Percentiles rank a stretch among this genome's conserved stretches.
Evolutionary conservation across 2,113 vertebrate genomes (phyloP).

Genomic region (Rhinoderma darwinii): DNA sequence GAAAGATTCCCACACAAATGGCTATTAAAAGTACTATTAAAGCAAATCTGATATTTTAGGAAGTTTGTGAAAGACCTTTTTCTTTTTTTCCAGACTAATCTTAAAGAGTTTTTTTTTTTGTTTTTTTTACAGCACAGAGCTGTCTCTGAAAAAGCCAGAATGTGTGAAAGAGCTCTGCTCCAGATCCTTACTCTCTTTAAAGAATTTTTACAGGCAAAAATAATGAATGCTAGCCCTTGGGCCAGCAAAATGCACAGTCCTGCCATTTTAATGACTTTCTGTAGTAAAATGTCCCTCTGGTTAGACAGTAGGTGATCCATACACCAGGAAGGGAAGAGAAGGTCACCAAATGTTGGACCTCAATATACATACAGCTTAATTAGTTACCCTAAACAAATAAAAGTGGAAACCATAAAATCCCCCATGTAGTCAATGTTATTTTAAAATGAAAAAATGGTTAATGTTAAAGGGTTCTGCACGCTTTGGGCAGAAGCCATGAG

Average conservation of each 20-base stretch:
- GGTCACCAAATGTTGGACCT: constrained; percentile 31
- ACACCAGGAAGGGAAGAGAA: constrained; percentile 10
- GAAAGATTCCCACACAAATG: background rate
- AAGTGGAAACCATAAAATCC: constrained; percentile 41
- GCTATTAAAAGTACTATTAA: background rate
- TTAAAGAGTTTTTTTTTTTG: background rate
- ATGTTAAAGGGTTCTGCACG: background rate
- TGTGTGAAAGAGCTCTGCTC: constrained; percentile 13
- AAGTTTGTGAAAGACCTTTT: background rate
- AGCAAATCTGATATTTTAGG: background rate
- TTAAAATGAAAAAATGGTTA: background rate
- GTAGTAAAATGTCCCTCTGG: constrained; percentile 25
- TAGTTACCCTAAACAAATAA: constrained; percentile 24
- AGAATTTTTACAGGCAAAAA: constrained; percentile 41
- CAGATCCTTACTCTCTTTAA: constrained; percentile 5
- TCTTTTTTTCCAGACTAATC: background rate
- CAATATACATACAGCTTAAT: constrained; percentile 47
- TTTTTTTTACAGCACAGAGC: background rate
- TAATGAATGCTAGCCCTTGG: constrained; percentile 52
- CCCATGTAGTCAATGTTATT: background rate
- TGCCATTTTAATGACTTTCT: constrained; percentile 45
- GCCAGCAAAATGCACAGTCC: constrained; percentile 17
- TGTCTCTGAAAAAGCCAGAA: background rate
- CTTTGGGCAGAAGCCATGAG: background rate
- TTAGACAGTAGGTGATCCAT: constrained; percentile 54